phyloP scores from a whole-genome alignment of 2,113 vertebrate genomes.

The Onychorhynchus coronatus region DNA sequence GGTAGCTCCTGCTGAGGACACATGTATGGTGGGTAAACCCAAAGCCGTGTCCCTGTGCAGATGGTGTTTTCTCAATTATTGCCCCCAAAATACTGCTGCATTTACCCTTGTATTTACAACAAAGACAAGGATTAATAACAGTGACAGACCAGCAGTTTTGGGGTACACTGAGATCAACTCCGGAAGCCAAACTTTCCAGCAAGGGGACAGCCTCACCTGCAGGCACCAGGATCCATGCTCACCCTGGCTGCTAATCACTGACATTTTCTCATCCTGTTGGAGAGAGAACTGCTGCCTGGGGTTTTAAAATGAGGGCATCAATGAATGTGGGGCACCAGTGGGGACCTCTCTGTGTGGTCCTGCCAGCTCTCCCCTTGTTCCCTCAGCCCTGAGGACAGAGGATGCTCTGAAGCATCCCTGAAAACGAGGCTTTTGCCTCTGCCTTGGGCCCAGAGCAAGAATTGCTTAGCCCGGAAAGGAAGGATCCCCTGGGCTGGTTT shows the following conservation, averaged over 20 bases:
- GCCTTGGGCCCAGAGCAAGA: neutral
- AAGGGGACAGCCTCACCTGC: neutral
- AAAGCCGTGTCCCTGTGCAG: neutral
- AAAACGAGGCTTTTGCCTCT: neutral
- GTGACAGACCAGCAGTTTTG: neutral
- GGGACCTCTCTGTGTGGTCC: neutral
- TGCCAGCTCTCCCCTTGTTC: neutral
- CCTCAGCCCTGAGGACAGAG: neutral
- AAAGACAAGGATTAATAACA: neutral
- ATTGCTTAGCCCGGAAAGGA: neutral
- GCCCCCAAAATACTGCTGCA: neutral
- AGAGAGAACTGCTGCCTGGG: neutral
- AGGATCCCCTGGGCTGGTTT: constrained; percentile 22
- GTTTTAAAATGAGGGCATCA: neutral
- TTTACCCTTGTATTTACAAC: neutral
- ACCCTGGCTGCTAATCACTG: neutral
- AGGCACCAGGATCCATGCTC: neutral
- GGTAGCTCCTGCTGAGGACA: neutral
- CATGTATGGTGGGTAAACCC: neutral
- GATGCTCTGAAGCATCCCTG: neutral
- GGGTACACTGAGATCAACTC: neutral
- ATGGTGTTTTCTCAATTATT: neutral
- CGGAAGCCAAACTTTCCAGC: neutral
- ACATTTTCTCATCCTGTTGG: neutral
- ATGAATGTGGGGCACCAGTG: neutral